phyloP scores from a whole-genome alignment of 1,140 invertebrate species.

The Leptinotarsa undecemlineata region DNA sequence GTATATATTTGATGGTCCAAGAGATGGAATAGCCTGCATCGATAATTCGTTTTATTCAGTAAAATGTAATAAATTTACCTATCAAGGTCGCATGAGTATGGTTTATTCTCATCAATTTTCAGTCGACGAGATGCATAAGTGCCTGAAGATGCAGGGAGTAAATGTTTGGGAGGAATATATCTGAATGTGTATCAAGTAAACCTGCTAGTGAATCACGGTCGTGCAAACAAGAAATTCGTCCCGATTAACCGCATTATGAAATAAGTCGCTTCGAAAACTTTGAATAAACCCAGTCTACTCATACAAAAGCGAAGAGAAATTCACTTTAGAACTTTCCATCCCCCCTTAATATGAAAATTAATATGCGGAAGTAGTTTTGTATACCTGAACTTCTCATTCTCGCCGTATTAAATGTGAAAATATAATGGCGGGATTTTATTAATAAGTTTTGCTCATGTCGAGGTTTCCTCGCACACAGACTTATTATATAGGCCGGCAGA shows the following conservation, averaged over 20 bases:
- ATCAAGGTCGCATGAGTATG: too few relatives aligned
- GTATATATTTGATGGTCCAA: too few relatives aligned
- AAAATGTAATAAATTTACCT: too few relatives aligned
- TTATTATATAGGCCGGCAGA: neutral
- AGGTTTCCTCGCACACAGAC: neutral
- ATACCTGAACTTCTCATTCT: slow-evolving; percentile 25
- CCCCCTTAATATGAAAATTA: slow-evolving; percentile 27
- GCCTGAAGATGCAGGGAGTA: too few relatives aligned
- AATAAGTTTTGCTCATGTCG: slow-evolving; percentile 16
- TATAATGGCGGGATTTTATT: slow-evolving; percentile 32
- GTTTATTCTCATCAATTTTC: too few relatives aligned
- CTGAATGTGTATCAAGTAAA: too few relatives aligned
- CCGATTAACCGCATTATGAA: neutral
- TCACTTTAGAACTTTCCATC: neutral
- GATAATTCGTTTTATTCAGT: too few relatives aligned
- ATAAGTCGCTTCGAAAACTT: neutral
- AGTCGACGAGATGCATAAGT: too few relatives aligned
- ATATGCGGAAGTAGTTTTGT: slow-evolving; percentile 34
- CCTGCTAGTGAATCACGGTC: too few relatives aligned
- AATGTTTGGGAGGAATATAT: too few relatives aligned
- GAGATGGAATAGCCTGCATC: too few relatives aligned
- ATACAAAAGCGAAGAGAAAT: slow-evolving; percentile 5
- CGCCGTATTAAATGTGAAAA: slow-evolving; percentile 27
- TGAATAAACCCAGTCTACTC: neutral
- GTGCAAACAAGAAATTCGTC: too few relatives aligned